Base-by-base conservation (phyloP, 2,113 vertebrate species). In the Reinhardtius hippoglossoides region DNA sequence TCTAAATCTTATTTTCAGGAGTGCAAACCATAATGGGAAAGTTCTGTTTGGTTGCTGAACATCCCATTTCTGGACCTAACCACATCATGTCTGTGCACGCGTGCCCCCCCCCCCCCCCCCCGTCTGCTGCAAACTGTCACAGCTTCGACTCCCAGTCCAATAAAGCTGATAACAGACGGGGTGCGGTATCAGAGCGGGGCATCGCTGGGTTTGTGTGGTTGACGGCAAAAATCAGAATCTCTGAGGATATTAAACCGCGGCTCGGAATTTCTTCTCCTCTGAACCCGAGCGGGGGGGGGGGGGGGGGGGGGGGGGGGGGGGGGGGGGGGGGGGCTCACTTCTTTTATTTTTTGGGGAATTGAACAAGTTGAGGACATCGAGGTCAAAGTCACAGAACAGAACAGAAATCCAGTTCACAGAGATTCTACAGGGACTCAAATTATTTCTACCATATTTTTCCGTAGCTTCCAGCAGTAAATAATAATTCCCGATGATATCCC, bases 171-270 rank as follows among this genome's bases (percentile, higher is more conserved):
- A 37, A 52, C 13, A 46, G 44, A 1, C 44, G 73, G 48, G 66
- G 42, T 35, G 5, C 0, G 50, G 14, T 58, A 74, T 71, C 74
- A 58, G 74, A 71, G 5, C 55, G 24, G 69, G 63, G 35, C 57
- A 74, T 68, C 48, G 40, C 5, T 4, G 40, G 23, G 74, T 59
- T 63, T 46, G 58, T 60, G 74, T 42, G 64, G 42, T 54, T 3
- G 59, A 16, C 59, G 69, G 64, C 68, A 56, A 27, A 23, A 60
- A 57, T 27, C 5, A 0, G 18, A 76, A 20, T 57, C 82, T 81
- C 65, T 26, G 61, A 85, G 74, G 83, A 81, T 81, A 81, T 85
- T 81, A 81, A 85, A 81, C 16, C 16, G 6, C 1, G 52, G 40
- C 69, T 81, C 37, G 56, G 80, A 26, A 66, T 73, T 62, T 81